Evolutionary conservation across 2,888 invertebrate genomes (phyloP).

Genomic region (Eupithecia vulgata): DNA sequence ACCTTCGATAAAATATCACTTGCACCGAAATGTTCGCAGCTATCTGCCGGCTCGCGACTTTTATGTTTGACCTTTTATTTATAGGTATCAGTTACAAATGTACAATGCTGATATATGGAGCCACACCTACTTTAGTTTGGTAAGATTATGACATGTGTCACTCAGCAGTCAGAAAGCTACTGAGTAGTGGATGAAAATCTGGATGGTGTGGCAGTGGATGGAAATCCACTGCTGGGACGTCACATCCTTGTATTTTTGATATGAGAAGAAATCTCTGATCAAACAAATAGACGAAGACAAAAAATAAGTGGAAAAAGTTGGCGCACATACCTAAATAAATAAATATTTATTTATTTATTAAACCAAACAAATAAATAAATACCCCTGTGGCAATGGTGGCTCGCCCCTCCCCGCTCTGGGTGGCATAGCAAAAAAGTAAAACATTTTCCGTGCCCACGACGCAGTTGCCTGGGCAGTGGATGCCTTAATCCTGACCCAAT

Average conservation of each 20-base stretch:
- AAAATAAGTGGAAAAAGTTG: too few relatives aligned
- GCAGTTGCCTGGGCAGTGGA: background rate
- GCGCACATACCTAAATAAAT: too few relatives aligned
- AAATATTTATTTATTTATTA: too few relatives aligned
- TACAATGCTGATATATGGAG: background rate
- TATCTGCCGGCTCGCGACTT: constrained; percentile 32
- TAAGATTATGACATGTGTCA: background rate
- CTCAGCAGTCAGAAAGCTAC: background rate
- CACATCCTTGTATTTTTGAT: too few relatives aligned
- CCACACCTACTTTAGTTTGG: background rate
- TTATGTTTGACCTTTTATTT: constrained; percentile 7
- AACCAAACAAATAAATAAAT: too few relatives aligned
- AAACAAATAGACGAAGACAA: too few relatives aligned
- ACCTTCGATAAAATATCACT: constrained; percentile 47
- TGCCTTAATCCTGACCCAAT: background rate
- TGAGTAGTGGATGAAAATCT: too few relatives aligned
- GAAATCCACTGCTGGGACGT: too few relatives aligned
- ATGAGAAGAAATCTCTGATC: background rate
- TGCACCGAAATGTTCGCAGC: constrained; percentile 39
- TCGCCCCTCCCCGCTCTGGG: background rate
- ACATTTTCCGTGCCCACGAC: background rate
- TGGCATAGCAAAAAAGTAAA: background rate
- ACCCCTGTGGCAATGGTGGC: too few relatives aligned
- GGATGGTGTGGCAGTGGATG: too few relatives aligned
- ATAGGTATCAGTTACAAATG: constrained; percentile 3